Evolutionary conservation across 2,113 vertebrate genomes (phyloP).

Genomic region (Agapornis roseicollis): DNA sequence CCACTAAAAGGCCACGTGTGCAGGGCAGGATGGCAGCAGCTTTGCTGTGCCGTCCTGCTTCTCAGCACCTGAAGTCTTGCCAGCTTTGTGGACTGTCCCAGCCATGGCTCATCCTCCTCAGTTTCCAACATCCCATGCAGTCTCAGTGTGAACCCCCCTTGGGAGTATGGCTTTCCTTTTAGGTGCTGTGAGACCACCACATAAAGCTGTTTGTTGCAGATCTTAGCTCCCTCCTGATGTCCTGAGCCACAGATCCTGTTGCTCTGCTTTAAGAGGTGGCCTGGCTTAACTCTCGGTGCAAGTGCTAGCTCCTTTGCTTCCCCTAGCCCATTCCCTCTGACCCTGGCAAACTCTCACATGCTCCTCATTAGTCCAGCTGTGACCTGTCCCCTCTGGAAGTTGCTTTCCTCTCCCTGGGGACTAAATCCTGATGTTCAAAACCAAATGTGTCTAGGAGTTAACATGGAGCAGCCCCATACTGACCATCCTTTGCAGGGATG

Average conservation of each 20-base stretch:
- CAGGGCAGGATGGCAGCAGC: not conserved
- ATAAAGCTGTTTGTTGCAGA: not conserved
- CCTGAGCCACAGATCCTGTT: not conserved
- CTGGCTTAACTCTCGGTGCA: not conserved
- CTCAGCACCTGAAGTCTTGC: not conserved
- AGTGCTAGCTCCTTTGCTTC: not conserved
- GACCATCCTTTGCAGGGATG: not conserved
- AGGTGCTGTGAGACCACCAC: not conserved
- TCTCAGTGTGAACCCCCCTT: rapidly evolving
- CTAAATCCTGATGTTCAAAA: not conserved
- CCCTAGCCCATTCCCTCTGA: not conserved
- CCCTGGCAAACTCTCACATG: not conserved
- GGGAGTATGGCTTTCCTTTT: not conserved
- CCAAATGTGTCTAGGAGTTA: not conserved
- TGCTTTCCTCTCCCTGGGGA: not conserved
- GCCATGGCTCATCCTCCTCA: not conserved
- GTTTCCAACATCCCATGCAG: not conserved
- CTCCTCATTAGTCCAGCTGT: not conserved
- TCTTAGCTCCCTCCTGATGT: not conserved
- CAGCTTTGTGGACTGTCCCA: not conserved
- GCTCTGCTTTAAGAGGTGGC: not conserved
- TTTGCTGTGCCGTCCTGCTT: not conserved
- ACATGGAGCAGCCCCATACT: rapidly evolving
- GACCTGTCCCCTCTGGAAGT: not conserved
- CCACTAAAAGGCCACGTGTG: rapidly evolving